Conservation (phyloP, 2,888 invertebrate genomes). For the Apamea anceps region DNA sequence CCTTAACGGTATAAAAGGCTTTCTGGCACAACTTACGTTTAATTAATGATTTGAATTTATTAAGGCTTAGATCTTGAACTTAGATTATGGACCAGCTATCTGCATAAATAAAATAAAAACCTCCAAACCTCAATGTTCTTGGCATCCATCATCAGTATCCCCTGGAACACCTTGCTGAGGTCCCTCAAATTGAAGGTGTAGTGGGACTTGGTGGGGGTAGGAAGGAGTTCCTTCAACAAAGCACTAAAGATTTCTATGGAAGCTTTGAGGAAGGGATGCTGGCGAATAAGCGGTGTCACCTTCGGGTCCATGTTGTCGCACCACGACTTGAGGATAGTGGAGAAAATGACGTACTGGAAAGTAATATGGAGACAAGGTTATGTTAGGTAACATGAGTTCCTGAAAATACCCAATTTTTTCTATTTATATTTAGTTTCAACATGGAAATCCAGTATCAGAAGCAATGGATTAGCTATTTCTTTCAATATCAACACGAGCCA, state of each 20-base stretch:
- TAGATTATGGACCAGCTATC: background rate
- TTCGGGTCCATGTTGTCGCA: constrained; percentile 81
- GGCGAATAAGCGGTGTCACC: constrained; percentile 70
- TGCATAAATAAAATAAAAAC: background rate
- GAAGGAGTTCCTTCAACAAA: constrained; percentile 93
- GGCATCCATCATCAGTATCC: constrained; percentile 93
- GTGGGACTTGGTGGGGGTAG: constrained; percentile 97
- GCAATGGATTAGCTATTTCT: background rate
- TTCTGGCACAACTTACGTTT: no score
- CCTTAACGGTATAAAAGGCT: no score
- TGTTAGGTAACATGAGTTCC: background rate
- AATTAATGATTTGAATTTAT: no score
- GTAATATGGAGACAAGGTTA: background rate
- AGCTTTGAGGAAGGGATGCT: constrained; percentile 90
- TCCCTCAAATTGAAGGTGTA: constrained; percentile 97
- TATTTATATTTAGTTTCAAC: background rate
- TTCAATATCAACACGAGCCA: background rate
- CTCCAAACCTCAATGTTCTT: constrained; percentile 89
- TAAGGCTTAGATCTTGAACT: no score
- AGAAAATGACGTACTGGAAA: constrained; percentile 90
- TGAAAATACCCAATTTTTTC: background rate
- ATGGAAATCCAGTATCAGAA: background rate
- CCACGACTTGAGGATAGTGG: constrained; percentile 93
- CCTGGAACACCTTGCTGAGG: constrained; percentile 95
- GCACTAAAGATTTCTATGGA: constrained; percentile 92